Conservation (phyloP, 2,113 vertebrate species). For the Gadus macrocephalus region DNA sequence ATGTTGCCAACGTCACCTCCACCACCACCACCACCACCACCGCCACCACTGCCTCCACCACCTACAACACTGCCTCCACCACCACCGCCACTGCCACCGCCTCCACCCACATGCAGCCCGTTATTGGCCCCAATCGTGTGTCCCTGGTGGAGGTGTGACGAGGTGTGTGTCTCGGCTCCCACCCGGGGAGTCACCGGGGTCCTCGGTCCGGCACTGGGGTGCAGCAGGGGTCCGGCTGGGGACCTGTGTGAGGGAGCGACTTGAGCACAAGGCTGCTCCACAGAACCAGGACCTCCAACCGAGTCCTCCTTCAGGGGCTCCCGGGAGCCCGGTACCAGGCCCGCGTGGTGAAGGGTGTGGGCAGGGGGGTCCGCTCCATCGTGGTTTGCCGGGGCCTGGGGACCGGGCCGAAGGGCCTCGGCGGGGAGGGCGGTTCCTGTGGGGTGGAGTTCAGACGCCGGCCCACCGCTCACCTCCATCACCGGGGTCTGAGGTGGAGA, state of each 20-base stretch:
- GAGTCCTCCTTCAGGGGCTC: slow-evolving; percentile 65
- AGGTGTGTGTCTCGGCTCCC: slow-evolving; percentile 9
- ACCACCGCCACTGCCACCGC: no score
- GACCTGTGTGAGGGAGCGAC: background rate
- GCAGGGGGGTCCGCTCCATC: slow-evolving; percentile 41
- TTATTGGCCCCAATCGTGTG: background rate
- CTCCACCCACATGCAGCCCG: background rate
- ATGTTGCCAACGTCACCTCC: no score
- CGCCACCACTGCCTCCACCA: no score
- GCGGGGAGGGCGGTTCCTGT: slow-evolving; percentile 17
- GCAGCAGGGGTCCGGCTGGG: background rate
- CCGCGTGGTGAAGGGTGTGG: background rate
- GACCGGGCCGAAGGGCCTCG: slow-evolving; percentile 49
- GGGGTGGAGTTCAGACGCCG: slow-evolving; percentile 32
- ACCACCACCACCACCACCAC: no score
- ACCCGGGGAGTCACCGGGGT: background rate
- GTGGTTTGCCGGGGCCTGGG: slow-evolving; percentile 62
- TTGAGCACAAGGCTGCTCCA: background rate
- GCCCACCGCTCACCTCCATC: slow-evolving; percentile 48
- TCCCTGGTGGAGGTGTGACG: background rate
- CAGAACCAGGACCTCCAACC: slow-evolving; percentile 6
- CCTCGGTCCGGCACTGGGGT: background rate
- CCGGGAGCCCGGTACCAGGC: slow-evolving; percentile 1
- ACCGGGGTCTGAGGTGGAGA: slow-evolving; percentile 18
- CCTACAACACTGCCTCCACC: no score